Conservation (phyloP, 2,113 vertebrate genomes). For the Epinephelus cyanopodus region DNA sequence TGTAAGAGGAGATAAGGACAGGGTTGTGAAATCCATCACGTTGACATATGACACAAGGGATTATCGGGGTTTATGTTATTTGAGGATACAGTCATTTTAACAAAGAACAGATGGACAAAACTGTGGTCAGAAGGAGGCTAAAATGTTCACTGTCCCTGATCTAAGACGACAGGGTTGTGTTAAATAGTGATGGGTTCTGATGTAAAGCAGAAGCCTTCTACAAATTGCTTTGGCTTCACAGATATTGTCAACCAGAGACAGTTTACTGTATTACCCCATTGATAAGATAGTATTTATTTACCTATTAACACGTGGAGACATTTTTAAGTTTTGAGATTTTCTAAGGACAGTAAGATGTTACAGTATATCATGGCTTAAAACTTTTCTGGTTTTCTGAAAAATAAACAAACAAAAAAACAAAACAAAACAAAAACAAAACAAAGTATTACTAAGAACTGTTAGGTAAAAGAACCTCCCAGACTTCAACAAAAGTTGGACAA, state of each 20-base stretch:
- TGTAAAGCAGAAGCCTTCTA: background rate
- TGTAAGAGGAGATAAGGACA: background rate
- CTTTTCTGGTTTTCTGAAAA: background rate
- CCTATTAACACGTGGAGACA: background rate
- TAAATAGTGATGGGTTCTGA: slow-evolving; percentile 16
- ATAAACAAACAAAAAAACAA: background rate
- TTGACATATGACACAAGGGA: slow-evolving; percentile 18
- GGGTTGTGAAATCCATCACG: slow-evolving; percentile 10
- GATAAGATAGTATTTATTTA: background rate
- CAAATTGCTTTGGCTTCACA: slow-evolving; percentile 9
- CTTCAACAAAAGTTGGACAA: background rate
- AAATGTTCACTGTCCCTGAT: background rate
- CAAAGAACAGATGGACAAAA: slow-evolving; percentile 36
- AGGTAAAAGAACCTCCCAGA: background rate
- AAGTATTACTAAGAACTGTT: background rate
- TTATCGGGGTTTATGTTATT: background rate
- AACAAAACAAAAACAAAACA: too few species aligned
- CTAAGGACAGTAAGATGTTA: background rate
- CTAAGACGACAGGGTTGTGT: background rate
- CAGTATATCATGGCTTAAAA: background rate
- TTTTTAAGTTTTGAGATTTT: background rate
- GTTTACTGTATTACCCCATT: background rate
- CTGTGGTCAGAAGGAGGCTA: slow-evolving; percentile 1
- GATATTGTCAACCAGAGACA: slow-evolving; percentile 4
- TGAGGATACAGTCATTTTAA: slow-evolving; percentile 12